Percentiles rank a stretch among this genome's conserved stretches.
These are phyloP conservation scores for Syngnathus rostellatus DNA, from an alignment of 2,797 vertebrate species.

Conservation along the genomic window DNA sequence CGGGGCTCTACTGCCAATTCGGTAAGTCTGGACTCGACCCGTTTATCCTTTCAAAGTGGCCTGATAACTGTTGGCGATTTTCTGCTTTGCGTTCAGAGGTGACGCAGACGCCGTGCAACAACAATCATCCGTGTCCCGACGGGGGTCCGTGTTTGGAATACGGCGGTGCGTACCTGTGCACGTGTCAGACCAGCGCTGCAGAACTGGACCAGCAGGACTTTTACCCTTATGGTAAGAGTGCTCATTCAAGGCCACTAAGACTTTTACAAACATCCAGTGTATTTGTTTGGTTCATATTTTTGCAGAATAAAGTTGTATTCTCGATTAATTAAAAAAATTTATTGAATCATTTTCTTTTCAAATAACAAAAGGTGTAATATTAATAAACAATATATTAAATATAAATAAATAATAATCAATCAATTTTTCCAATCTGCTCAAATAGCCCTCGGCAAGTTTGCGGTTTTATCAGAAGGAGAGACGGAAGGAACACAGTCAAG, in stretches of 20 bases:
- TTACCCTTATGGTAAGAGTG: constrained; percentile 72
- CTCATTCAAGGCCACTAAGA: constrained; percentile 35
- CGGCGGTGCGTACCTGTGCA: constrained; percentile 85
- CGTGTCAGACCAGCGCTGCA: constrained; percentile 77
- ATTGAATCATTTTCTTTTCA: not conserved
- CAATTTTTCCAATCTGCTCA: not conserved
- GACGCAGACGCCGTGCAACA: constrained; percentile 85
- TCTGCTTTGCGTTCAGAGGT: constrained; percentile 69
- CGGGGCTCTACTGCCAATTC: constrained; percentile 87
- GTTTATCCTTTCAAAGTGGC: not conserved
- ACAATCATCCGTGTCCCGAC: constrained; percentile 85
- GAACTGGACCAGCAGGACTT: constrained; percentile 67
- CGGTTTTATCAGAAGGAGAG: not conserved
- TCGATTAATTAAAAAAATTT: no score
- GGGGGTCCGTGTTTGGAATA: constrained; percentile 93
- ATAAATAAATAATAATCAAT: no score
- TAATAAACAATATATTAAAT: not conserved
- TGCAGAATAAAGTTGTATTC: no score
- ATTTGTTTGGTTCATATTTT: no score
- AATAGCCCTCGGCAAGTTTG: not conserved
- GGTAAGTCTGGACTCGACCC: constrained; percentile 65
- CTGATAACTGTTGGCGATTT: not conserved
- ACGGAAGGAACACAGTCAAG: constrained; percentile 64
- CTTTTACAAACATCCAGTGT: constrained; percentile 19
- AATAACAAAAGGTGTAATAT: not conserved